Conservation (phyloP, 2,797 vertebrate genomes). For the Sebastiscus albofasciatus region DNA sequence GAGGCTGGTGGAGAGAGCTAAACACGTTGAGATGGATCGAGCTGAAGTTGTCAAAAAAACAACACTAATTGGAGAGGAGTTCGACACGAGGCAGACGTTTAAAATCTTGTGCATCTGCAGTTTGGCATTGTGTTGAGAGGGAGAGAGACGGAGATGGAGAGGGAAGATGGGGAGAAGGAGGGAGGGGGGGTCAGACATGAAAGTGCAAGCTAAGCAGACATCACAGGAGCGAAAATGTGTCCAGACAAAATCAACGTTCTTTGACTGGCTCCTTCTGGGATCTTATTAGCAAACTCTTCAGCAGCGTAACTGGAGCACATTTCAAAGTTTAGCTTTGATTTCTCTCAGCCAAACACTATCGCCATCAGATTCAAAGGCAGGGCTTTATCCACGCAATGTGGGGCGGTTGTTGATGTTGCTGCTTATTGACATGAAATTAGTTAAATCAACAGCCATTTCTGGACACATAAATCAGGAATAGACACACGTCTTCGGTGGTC, state of each 20-base stretch:
- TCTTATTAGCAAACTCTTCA: constrained; percentile 24
- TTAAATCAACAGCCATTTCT: background rate
- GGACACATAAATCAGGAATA: background rate
- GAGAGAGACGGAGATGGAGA: background rate
- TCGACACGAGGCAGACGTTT: constrained; percentile 18
- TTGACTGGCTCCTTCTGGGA: constrained; percentile 37
- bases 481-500: background rate
- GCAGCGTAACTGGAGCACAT: background rate
- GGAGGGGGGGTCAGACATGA: constrained; percentile 13
- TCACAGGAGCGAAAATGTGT: constrained; percentile 30
- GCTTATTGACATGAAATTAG: background rate
- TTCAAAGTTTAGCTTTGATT: constrained; percentile 28
- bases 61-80: constrained; percentile 54
- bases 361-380: background rate
- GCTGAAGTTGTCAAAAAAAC: constrained; percentile 44
- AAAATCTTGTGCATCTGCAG: constrained; percentile 45
- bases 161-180: background rate
- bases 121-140: constrained; percentile 23
- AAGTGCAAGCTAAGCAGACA: constrained; percentile 53
- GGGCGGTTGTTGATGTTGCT: background rate
- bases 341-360: background rate
- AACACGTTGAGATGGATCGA: constrained; percentile 14
- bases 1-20: constrained; percentile 2
- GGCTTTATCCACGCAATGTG: background rate
- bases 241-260: constrained; percentile 42